These are phyloP conservation scores for Upupa epops DNA, from an alignment of 2,113 vertebrate species.

Conservation along the genomic window DNA sequence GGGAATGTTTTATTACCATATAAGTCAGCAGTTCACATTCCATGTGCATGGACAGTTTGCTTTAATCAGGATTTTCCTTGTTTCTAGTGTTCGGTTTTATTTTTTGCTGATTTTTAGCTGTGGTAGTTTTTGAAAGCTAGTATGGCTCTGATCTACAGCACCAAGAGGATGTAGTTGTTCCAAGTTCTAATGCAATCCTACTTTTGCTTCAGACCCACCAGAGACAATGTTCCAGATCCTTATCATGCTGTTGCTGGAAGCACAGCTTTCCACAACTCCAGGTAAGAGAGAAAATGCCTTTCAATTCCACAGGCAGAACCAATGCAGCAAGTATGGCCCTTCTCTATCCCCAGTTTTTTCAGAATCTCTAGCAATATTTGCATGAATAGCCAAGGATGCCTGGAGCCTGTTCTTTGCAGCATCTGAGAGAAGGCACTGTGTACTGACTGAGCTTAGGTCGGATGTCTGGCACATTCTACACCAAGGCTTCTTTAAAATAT, in stretches of 20 bases:
- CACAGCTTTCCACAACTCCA: neutral
- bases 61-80: neutral
- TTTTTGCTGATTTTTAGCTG: neutral
- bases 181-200: neutral
- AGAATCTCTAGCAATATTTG: neutral
- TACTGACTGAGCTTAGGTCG: neutral
- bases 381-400: neutral
- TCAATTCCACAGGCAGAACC: neutral
- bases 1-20: neutral
- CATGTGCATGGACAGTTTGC: rapidly evolving
- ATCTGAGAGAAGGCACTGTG: neutral
- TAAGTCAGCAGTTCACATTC: neutral
- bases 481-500: neutral
- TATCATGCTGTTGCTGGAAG: constrained; percentile 22
- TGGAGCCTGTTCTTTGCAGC: neutral
- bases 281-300: constrained; percentile 38
- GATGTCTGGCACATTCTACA: rapidly evolving
- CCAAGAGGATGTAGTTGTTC: neutral
- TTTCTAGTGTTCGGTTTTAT: neutral
- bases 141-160: neutral
- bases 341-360: rapidly evolving
- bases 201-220: constrained; percentile 49
- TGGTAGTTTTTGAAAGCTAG: neutral
- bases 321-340: neutral
- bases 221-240: constrained; percentile 58